Conservation (phyloP, 2,888 invertebrate species). For the Terebella lapidaria region DNA sequence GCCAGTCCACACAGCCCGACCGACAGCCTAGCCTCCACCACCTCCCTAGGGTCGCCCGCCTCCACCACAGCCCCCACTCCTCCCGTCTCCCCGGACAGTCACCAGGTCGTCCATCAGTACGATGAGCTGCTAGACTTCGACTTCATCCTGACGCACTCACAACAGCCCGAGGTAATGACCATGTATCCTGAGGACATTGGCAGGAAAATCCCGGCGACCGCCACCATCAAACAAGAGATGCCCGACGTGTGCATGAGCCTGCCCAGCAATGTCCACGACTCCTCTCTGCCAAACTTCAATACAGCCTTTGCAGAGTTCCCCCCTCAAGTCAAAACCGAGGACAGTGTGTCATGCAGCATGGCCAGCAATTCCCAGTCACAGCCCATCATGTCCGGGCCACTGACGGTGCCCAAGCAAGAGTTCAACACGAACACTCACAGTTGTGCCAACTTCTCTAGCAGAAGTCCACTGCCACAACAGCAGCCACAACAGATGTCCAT, state of each 20-base stretch:
- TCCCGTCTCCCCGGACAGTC: slow-evolving; percentile 14
- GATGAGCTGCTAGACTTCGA: slow-evolving; percentile 20
- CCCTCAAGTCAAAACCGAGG: neutral
- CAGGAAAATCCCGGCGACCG: neutral
- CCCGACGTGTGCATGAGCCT: neutral
- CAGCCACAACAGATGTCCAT: neutral
- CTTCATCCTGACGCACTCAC: slow-evolving; percentile 31
- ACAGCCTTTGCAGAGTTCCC: no score
- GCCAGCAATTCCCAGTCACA: neutral
- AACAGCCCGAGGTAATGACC: slow-evolving; percentile 21
- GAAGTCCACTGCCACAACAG: neutral
- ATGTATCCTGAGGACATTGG: slow-evolving; percentile 18
- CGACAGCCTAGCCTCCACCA: neutral
- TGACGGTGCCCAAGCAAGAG: neutral
- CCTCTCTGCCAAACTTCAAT: neutral
- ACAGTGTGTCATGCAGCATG: neutral
- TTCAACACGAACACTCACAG: neutral
- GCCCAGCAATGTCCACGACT: neutral
- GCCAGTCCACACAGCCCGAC: neutral
- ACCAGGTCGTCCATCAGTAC: no score
- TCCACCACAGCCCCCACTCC: slow-evolving; percentile 7
- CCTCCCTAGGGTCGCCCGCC: slow-evolving; percentile 3
- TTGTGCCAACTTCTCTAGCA: neutral
- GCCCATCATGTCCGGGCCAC: neutral
- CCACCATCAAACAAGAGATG: neutral